Base-by-base conservation (phyloP, 2,888 invertebrate species). In the Melanophora roralis region DNA sequence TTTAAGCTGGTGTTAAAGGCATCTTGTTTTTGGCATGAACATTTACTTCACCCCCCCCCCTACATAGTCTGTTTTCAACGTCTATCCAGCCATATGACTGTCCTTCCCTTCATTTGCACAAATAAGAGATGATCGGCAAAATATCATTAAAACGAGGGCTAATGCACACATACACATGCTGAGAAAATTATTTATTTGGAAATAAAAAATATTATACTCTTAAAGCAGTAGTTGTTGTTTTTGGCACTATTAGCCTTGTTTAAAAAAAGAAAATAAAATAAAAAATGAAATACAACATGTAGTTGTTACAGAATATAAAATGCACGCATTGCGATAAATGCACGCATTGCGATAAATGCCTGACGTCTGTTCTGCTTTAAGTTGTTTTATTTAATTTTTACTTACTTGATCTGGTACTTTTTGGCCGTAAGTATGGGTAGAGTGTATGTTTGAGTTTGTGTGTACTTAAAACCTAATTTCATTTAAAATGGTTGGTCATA, bases 401-500 rank as follows among this genome's bases (percentile, higher is more conserved):
- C 27, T 55, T 19, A 21, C 11, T 19, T 11, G 5, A 34, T 21
- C 19, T 4, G 34, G 9, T 27, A 3, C 6, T 27, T 6, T 27
- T 27, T 5, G 4, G 3, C 27, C 6, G 53, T 53, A 6, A 14
- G 7, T 38, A 36, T 38, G 21, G 3, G 23, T 21, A 34, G 4
- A n/a, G 34, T 45, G 34, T 11, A 1, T 60, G 51, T 23, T 16
- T 51, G 49, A 60, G 51, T 38, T 32, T 12, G 34, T 36, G 55
- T 43, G 14, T 64, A 27, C 43, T 27, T 38, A 60, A 4, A 69
- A 69, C 60, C 81, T 67, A 75, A 71, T 79, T 82, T 72, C n/a
- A 73, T 67, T 81, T 82, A 77, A 82, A 81, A 81, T 78, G 71
- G 68, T 72, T 77, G 72, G 75, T 77, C 80, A 78, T 81, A 75